Conservation (phyloP, 2,797 vertebrate species). For the Anguilla obscura region DNA sequence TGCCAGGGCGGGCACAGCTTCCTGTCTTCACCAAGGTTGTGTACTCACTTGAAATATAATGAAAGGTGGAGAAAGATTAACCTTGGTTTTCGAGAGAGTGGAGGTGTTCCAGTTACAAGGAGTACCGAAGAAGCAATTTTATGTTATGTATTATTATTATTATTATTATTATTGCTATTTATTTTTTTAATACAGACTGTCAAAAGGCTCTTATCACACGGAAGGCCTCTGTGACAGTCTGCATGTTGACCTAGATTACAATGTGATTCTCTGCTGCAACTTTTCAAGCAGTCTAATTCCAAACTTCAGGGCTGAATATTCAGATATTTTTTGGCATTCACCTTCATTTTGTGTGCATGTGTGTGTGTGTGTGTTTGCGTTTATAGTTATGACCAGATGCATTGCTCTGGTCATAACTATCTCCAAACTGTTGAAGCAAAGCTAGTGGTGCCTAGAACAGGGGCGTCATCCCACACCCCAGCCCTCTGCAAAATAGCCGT, state of each 20-base stretch:
- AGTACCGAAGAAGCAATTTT: conserved; percentile 22
- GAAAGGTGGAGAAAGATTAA: conserved; percentile 49
- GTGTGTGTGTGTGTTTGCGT: neutral
- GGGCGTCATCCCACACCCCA: neutral
- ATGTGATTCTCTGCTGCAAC: neutral
- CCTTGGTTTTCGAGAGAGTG: conserved; percentile 49
- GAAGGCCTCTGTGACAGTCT: neutral
- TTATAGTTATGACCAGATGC: too few relatives aligned
- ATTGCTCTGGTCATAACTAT: neutral
- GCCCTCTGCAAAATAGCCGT: neutral
- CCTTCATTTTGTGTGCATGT: neutral
- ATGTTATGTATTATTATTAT: conserved; percentile 31
- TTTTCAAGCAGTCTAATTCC: neutral
- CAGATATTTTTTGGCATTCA: neutral
- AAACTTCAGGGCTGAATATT: neutral
- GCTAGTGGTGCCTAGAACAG: neutral
- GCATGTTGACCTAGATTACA: neutral
- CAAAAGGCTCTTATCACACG: neutral
- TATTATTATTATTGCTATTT: conserved; percentile 30
- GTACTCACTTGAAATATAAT: conserved; percentile 57
- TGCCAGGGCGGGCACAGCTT: conserved; percentile 48
- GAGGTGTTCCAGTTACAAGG: conserved; percentile 46
- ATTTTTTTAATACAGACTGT: conserved; percentile 35
- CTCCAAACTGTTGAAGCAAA: neutral
- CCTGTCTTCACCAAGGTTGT: conserved; percentile 56